A percentile compares a stretch with the other conserved stretches of the same genome.
Conservation (phyloP, 2,888 invertebrate genomes). For the Masnerella sp. region DNA sequence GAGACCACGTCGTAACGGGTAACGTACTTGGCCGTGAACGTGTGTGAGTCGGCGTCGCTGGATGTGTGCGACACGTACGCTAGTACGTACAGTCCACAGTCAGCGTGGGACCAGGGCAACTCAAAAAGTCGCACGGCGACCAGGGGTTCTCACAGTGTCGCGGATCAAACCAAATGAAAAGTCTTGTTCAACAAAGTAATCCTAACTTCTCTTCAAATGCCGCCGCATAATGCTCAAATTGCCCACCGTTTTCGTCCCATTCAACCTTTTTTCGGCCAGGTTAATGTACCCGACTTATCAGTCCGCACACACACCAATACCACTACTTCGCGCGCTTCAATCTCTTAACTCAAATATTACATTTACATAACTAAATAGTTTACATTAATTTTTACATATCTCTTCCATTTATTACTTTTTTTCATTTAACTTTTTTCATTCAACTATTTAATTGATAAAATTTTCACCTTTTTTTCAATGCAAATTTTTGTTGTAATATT, state of each 20-base stretch:
- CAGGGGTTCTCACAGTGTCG: constrained; percentile 72
- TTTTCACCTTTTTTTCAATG: too few species aligned
- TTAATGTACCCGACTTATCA: constrained; percentile 17
- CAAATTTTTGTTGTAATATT: too few species aligned
- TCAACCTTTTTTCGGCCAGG: constrained; percentile 12
- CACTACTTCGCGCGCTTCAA: too few species aligned
- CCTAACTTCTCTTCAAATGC: constrained; percentile 20
- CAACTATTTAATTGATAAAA: too few species aligned
- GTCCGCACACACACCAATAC: too few species aligned
- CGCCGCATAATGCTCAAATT: constrained; percentile 14
- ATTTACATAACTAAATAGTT: too few species aligned
- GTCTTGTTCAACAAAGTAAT: constrained; percentile 41
- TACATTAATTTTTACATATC: too few species aligned
- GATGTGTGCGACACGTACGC: constrained; percentile 46
- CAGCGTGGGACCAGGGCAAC: constrained; percentile 76
- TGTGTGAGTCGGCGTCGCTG: constrained; percentile 29
- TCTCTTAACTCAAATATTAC: too few species aligned
- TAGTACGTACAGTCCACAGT: constrained; percentile 68
- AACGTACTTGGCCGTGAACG: constrained; percentile 48
- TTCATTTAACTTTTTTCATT: too few species aligned
- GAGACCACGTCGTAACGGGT: constrained; percentile 60
- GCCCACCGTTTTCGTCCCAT: constrained; percentile 15
- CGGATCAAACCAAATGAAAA: constrained; percentile 47
- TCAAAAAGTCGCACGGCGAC: constrained; percentile 77
- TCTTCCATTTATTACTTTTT: too few species aligned